Conservation (phyloP, 2,113 vertebrate species). For the Cephalopterus ornatus region DNA sequence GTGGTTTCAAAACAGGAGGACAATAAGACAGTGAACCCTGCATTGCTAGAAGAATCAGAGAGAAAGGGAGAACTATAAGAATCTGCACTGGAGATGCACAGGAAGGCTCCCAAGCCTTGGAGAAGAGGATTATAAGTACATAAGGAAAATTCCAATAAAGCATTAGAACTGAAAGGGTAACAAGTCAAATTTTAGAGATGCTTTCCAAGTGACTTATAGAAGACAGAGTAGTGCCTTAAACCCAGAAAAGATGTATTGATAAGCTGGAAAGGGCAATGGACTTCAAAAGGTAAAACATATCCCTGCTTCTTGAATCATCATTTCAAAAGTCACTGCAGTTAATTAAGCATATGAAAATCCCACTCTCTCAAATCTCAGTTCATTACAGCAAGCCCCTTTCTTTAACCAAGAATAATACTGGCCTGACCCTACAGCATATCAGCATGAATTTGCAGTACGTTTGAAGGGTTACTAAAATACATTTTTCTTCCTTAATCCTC, state of each 20-base stretch:
- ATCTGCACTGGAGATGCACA: neutral
- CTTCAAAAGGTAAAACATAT: neutral
- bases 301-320: neutral
- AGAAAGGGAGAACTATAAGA: neutral
- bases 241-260: neutral
- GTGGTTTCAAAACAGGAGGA: neutral
- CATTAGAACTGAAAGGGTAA: neutral
- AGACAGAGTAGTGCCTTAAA: neutral
- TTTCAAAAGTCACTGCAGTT: neutral
- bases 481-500: neutral
- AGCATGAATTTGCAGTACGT: accelerated
- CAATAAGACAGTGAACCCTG: neutral
- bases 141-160: neutral
- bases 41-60: neutral
- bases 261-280: neutral
- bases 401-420: neutral
- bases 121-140: neutral
- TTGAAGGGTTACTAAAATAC: neutral
- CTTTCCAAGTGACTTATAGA: neutral
- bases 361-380: neutral
- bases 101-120: neutral
- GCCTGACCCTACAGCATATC: neutral
- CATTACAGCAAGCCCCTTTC: neutral
- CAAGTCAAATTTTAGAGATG: neutral
- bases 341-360: neutral